Conservation (phyloP, 1,140 invertebrate species). For the Berghia stephanieae region DNA sequence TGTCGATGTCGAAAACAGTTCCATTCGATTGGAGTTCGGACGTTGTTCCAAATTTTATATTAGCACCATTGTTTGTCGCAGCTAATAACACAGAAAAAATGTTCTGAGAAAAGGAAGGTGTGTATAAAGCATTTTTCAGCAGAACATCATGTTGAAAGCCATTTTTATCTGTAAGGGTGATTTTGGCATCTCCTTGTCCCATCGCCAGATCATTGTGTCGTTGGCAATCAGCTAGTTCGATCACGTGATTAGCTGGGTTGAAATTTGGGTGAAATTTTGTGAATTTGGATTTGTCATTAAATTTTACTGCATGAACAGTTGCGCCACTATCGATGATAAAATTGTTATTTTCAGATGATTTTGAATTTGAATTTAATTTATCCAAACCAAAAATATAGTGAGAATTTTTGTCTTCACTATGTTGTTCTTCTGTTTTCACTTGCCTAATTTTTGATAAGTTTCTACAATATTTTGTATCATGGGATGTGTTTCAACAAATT, state of each 20-base stretch:
- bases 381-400: not conserved
- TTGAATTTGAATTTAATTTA: no score
- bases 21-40: no score
- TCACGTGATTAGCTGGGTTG: conserved; percentile 21
- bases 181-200: conserved; percentile 10
- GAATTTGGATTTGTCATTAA: conserved; percentile 33
- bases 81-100: conserved; percentile 32
- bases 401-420: not conserved
- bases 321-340: no score
- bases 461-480: no score
- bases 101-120: conserved; percentile 29
- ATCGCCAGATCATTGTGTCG: not conserved
- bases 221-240: conserved; percentile 35
- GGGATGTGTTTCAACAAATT: conserved; percentile 6
- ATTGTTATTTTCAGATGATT: no score
- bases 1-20: not conserved
- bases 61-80: conserved; percentile 23
- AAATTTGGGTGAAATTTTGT: conserved; percentile 26
- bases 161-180: conserved; percentile 19
- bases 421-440: no score
- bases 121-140: conserved; percentile 32
- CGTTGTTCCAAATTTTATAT: not conserved
- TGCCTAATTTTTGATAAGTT: no score
- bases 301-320: conserved; percentile 14
- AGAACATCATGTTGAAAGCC: conserved; percentile 4